Evolutionary conservation across 2,888 invertebrate genomes (phyloP), one percentile per base, ranked within the genome.

Genomic region (Eucriotettix oculatus): DNA sequence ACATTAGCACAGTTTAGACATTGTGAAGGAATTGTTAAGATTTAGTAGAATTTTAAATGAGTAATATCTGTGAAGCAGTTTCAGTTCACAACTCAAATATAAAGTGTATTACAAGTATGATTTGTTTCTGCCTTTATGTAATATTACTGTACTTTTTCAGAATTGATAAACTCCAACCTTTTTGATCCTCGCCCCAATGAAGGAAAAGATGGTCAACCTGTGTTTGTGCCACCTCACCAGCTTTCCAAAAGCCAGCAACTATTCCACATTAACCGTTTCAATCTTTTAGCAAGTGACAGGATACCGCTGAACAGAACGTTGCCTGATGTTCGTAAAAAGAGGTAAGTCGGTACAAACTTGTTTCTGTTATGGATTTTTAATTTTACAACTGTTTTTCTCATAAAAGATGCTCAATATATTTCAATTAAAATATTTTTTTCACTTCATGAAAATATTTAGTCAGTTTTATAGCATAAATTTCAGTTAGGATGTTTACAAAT

Each of bases 201-300:
- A 63, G 93, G 93, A 0, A 83, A 82, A 67, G 81, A 86, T 64
- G 93, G 93, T 0, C 78, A 83, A 60, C 89, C 92, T 0, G 92
- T 92, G 1, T 77, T 86, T 57, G 78, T 91, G 61, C 82, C 86
- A 12, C 81, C 84, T 10, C 82, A 84, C 67, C 87, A 92, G 68
- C 77, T 86, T 55, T 78, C 85, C 44, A 80, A 81, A 66, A 90
- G 90, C 78, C 84, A 85, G 68, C 86, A 88, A 64, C 78, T 90
- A 48, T 93, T 86, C 70, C 81, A 84, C 68, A 81, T 94, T 43
- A 92, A 94, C 72, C 83, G 87, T 44, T 94, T 92, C 71, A 94
- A 94, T 72, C 78, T 94, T 66, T 75, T 93, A 73, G 91, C 88
- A 60, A 89, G 91, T 70, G 93, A 94, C 75, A 82, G 85, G 65